These are phyloP conservation scores for Drosophila arizonae DNA, from an alignment of 1,140 invertebrate species.

Conservation along the genomic window DNA sequence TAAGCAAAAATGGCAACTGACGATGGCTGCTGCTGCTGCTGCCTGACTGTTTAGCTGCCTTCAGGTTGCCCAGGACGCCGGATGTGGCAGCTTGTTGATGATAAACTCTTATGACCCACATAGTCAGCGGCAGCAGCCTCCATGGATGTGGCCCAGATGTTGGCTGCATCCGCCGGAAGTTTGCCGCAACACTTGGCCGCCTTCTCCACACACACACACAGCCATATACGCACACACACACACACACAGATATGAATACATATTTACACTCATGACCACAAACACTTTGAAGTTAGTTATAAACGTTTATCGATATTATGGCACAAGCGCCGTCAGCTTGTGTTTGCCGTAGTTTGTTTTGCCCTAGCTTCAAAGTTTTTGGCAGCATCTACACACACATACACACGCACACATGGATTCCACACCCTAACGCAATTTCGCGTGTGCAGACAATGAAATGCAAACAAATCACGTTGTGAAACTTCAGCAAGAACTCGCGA, in stretches of 20 bases:
- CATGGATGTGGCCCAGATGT: conserved; percentile 44
- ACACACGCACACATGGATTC: neutral
- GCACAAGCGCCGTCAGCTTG: conserved; percentile 36
- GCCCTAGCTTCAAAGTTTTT: conserved; percentile 37
- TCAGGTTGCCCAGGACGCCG: conserved; percentile 58
- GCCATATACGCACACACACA: conserved; percentile 21
- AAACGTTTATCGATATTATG: conserved; percentile 79
- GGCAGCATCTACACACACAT: conserved; percentile 4
- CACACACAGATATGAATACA: conserved; percentile 2
- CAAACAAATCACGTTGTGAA: conserved; percentile 71
- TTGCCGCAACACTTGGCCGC: conserved; percentile 67
- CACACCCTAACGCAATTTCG: conserved; percentile 4
- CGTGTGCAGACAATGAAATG: conserved; percentile 72
- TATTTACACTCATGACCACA: conserved; percentile 34
- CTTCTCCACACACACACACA: conserved; percentile 23
- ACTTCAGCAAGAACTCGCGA: conserved; percentile 65
- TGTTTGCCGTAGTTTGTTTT: conserved; percentile 29
- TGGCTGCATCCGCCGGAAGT: conserved; percentile 74
- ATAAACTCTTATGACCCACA: conserved; percentile 79
- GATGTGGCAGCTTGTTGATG: conserved; percentile 78
- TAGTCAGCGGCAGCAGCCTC: conserved; percentile 13
- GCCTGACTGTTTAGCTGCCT: conserved; percentile 11
- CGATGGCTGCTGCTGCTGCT: conserved; percentile 50
- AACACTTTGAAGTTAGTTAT: conserved; percentile 74
- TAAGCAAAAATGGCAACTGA: conserved; percentile 52